phyloP scores from a whole-genome alignment of 1,140 invertebrate species.

The Sminthurinus signatus region DNA sequence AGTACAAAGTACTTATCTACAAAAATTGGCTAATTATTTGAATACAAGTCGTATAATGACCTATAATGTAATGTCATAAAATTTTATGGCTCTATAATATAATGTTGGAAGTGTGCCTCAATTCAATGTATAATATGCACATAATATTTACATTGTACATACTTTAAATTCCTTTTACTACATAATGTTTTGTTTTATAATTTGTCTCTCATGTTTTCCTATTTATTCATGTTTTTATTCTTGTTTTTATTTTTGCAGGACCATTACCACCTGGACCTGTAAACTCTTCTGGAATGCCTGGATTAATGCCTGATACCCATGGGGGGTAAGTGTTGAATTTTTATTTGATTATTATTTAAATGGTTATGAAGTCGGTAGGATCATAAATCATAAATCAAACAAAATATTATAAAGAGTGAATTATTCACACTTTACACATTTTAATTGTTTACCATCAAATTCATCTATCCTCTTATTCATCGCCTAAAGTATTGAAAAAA shows the following conservation, averaged over 20 bases:
- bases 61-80: not conserved
- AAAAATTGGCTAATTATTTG: too few species aligned
- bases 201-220: not conserved
- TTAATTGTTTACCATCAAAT: too few species aligned
- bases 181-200: not conserved
- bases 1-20: too few species aligned
- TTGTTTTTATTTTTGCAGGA: slow-evolving; percentile 19
- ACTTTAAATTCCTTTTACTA: not conserved
- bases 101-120: not conserved
- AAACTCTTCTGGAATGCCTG: slow-evolving; percentile 51
- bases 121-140: not conserved
- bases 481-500: too few species aligned
- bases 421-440: too few species aligned
- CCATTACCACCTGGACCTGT: slow-evolving; percentile 38
- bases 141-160: not conserved
- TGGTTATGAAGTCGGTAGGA: too few species aligned
- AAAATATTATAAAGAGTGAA: too few species aligned
- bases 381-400: too few species aligned
- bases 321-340: slow-evolving; percentile 56
- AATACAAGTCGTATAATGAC: too few species aligned
- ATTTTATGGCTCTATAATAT: not conserved
- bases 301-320: slow-evolving; percentile 60
- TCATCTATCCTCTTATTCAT: too few species aligned
- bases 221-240: not conserved
- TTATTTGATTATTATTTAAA: too few species aligned